Conservation (phyloP, 2,888 invertebrate genomes). For the Tubulanus polymorphus region DNA sequence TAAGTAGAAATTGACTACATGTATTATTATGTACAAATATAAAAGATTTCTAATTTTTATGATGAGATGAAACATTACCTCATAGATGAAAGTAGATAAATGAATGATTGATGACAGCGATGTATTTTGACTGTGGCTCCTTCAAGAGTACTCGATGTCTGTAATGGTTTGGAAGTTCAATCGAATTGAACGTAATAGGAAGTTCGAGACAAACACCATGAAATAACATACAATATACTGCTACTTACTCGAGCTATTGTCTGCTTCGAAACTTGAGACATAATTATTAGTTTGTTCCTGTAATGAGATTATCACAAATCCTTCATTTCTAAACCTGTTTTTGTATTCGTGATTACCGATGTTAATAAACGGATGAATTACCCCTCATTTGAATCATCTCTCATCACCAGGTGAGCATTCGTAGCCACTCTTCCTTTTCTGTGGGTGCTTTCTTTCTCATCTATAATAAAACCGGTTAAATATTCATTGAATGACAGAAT, state of each 20-base stretch:
- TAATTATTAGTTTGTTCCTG: conserved; percentile 51
- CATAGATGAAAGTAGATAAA: conserved; percentile 50
- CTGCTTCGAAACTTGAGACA: conserved; percentile 51
- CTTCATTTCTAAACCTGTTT: too few relatives aligned
- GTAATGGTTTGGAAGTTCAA: conserved; percentile 15
- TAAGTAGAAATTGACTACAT: conserved; percentile 1
- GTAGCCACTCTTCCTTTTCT: conserved; percentile 45
- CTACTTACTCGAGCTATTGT: conserved; percentile 47
- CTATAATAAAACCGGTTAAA: too few relatives aligned
- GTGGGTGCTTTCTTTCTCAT: conserved; percentile 4
- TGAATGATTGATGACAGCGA: conserved; percentile 47
- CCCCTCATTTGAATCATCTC: neutral
- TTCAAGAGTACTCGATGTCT: conserved; percentile 51
- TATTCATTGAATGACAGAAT: too few relatives aligned
- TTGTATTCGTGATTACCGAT: too few relatives aligned
- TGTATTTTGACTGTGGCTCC: conserved; percentile 51
- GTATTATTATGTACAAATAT: neutral
- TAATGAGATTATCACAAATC: too few relatives aligned
- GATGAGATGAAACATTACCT: conserved; percentile 28
- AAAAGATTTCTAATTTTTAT: neutral
- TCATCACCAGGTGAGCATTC: conserved; percentile 49
- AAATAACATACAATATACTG: neutral
- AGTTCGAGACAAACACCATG: neutral
- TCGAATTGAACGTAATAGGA: neutral
- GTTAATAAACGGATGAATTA: neutral